Evolutionary conservation across 2,888 invertebrate genomes (phyloP), one percentile per base, ranked within the genome.

Genomic region (Endomychus coccineus): DNA sequence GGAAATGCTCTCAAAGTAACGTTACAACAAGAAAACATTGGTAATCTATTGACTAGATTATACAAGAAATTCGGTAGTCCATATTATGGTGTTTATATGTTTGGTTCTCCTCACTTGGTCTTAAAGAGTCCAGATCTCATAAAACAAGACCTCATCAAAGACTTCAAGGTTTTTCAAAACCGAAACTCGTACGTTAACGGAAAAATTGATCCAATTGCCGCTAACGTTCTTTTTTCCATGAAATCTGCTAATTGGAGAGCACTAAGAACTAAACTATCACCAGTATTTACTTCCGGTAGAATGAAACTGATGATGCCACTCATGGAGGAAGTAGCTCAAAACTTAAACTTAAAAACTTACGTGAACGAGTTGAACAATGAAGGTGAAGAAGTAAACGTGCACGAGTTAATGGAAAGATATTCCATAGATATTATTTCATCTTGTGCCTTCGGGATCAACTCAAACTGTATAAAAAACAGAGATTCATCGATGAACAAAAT

Each of bases 241-340:
- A 63, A 63, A 31, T 71, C 71, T 38, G 67, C 69, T 0, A 64
- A 67, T 2, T 76, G 75, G 76, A 70, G 66, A 45, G 62, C 61
- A 23, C 55, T 74, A 9, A 60, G 75, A 17, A 55, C 65, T 1
- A 71, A 71, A 44, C 56, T 74, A 15, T 69, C 71, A 0, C 72
- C 74, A 1, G 69, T 71, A 1, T 68, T 75, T 46, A 71, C 73
- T 1, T 66, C 69, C 1, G 71, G 70, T 16, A 74, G 73, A 51
- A 57, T 76, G 41, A 71, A 67, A 50, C 58, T 59, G 25, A 72
- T 74, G 71, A 61, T 70, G 19, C 62, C 63, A 0, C 55, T 71
- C 9, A 67, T 73, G 55, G 49, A 62, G 21, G 61, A 64, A 16
- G 66, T 62, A 17, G 62, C 64, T 1, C 36, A 50, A 16, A 55